These are phyloP conservation scores for Siniperca scherzeri DNA, from an alignment of 2,797 vertebrate species.

Conservation along the genomic window DNA sequence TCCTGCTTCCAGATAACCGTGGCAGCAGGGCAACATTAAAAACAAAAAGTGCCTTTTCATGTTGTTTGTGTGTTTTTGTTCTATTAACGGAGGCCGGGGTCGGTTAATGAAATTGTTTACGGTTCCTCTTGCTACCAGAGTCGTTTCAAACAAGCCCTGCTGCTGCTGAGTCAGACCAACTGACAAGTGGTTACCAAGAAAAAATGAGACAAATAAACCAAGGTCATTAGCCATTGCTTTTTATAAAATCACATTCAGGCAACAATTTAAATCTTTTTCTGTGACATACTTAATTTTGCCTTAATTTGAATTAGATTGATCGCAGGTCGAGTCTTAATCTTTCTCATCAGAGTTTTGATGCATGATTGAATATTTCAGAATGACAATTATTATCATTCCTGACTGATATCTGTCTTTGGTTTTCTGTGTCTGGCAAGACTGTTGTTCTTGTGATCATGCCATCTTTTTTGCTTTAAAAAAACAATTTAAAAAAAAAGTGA, in stretches of 20 bases:
- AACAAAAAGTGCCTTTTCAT: constrained; percentile 77
- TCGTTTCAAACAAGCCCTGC: constrained; percentile 48
- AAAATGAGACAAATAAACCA: constrained; percentile 47
- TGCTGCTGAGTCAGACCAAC: constrained; percentile 68
- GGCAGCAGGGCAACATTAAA: constrained; percentile 52
- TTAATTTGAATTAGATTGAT: constrained; percentile 4
- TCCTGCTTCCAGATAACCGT: constrained; percentile 67
- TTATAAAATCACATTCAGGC: constrained; percentile 28
- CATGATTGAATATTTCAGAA: constrained; percentile 2
- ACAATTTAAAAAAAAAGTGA: not conserved
- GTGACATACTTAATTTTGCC: not conserved
- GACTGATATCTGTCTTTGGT: not conserved
- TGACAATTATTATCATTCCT: not conserved
- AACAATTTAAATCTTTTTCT: not conserved
- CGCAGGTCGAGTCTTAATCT: not conserved
- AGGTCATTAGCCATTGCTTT: constrained; percentile 15
- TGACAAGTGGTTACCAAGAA: constrained; percentile 35
- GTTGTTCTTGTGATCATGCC: not conserved
- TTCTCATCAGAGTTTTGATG: not conserved
- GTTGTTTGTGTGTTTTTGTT: constrained; percentile 84
- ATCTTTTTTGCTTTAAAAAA: not conserved
- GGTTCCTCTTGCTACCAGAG: constrained; percentile 62
- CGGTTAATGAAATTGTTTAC: constrained; percentile 87
- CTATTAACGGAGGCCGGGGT: constrained; percentile 74
- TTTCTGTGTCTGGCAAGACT: not conserved